Percentiles rank a stretch among this genome's conserved stretches.
phyloP scores from a whole-genome alignment of 1,140 invertebrate genomes.

The Drosophila rhopaloa region DNA sequence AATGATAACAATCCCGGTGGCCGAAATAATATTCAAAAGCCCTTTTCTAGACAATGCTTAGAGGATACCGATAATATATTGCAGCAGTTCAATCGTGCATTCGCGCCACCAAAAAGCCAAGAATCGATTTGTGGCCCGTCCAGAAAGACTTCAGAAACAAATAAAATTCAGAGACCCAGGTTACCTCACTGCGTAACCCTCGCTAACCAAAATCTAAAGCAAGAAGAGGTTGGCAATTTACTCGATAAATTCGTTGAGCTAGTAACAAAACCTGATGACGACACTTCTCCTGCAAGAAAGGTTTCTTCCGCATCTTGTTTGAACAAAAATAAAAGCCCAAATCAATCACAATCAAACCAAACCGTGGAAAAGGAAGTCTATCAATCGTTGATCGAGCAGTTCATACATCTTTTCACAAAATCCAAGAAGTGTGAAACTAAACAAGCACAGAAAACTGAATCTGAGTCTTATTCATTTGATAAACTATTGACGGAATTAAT shows the following conservation, averaged over 20 bases:
- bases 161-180: not conserved
- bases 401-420: not conserved
- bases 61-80: not conserved
- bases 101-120: not conserved
- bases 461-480: conserved; percentile 3
- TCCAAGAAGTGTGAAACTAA: not conserved
- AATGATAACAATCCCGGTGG: no score
- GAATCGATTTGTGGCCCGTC: not conserved
- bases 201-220: not conserved
- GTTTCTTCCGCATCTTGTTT: not conserved
- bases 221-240: not conserved
- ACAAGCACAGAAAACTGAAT: not conserved
- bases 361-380: conserved; percentile 6
- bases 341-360: not conserved
- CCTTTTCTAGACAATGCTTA: not conserved
- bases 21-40: no score
- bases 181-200: not conserved
- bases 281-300: not conserved
- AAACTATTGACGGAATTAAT: conserved; percentile 4
- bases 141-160: not conserved
- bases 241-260: not conserved
- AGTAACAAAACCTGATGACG: not conserved
- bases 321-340: no score
- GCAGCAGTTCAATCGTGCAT: conserved; percentile 13
- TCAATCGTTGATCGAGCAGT: conserved; percentile 13